Evolutionary conservation across 2,113 vertebrate species (phyloP), one percentile per base, ranked within the genome.

Genomic region (Misgurnus anguillicaudatus): DNA sequence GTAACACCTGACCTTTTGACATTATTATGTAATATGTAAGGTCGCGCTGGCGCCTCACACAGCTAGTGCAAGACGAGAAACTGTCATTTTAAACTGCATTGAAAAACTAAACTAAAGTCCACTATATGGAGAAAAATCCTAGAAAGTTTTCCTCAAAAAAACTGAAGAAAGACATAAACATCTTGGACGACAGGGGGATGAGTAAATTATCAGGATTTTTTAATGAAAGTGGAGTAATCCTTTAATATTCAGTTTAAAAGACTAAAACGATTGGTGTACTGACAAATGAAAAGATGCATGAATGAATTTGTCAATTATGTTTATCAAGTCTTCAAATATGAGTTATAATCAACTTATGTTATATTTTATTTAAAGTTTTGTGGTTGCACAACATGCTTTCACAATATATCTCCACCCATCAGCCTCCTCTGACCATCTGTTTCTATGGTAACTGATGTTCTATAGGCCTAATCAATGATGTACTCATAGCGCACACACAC

Each of bases 391-490:
- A 77, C 78, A 62, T 41, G 74, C 63, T 78, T 74, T 80, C 74
- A 68, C 73, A 80, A 65, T 62, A 21, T 77, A 75, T 38, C 63
- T 61, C 55, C 78, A 45, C 79, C 82, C 62, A 75, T 62, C 62
- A 66, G 62, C 74, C 62, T 82, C 65, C 70, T 71, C 60, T 78
- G 68, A 74, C 74, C 78, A 84, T 74, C 75, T 84, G 80, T 85
- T 82, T 82, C 83, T 85, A 85, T 85, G 77, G 83, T 72, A 85
- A 85, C 83, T 82, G 83, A 76, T 80, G 83, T 85, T 82, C 83
- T 80, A 80, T 82, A 82, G 74, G 68, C 62, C 77, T 82, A 85
- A 82, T 75, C 83, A 81, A 78, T 81, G 65, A 66, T 51, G 75
- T 31, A 77, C 69, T 66, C 80, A 65, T 67, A 64, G 69, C 17